phyloP scores from a whole-genome alignment of 2,888 invertebrate species.

The Drosophila affinis region DNA sequence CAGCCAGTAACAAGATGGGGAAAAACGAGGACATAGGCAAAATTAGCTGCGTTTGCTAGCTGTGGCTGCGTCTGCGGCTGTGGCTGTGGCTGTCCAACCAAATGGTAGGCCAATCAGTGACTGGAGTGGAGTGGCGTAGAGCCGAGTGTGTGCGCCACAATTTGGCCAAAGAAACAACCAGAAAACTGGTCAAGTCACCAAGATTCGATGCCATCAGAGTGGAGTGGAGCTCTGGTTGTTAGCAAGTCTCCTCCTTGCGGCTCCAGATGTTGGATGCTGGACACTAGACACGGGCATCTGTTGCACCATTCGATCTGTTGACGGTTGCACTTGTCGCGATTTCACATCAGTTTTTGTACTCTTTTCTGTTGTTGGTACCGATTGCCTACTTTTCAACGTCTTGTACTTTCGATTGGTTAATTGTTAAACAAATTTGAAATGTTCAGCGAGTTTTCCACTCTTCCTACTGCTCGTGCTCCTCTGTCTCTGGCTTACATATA shows the following conservation, averaged over 20 bases:
- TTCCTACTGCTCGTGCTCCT: constrained; percentile 20
- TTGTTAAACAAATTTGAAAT: constrained; percentile 79
- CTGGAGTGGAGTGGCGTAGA: constrained; percentile 5
- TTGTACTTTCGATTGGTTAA: constrained; percentile 73
- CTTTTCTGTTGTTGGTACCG: constrained; percentile 7
- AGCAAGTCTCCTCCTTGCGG: constrained; percentile 14
- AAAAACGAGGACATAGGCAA: constrained; percentile 43
- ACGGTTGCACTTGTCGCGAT: constrained; percentile 66
- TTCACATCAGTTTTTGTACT: constrained; percentile 51
- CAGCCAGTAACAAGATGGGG: constrained; percentile 39
- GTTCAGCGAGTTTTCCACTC: constrained; percentile 31
- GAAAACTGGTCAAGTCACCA: constrained; percentile 47
- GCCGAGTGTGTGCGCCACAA: constrained; percentile 37
- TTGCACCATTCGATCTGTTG: constrained; percentile 49
- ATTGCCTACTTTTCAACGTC: constrained; percentile 73
- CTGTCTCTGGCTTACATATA: background rate
- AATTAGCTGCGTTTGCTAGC: constrained; percentile 61
- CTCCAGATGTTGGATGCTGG: constrained; percentile 20
- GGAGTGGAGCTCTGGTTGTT: constrained; percentile 10
- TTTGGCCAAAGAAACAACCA: constrained; percentile 49
- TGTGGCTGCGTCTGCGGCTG: constrained; percentile 1
- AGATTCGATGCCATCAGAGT: constrained; percentile 46
- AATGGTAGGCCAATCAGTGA: constrained; percentile 62
- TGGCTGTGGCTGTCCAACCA: background rate
- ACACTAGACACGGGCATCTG: constrained; percentile 26